These are phyloP conservation scores for Caenorhabditis remanei DNA, from an alignment of 1,140 invertebrate species.

Conservation along the genomic window DNA sequence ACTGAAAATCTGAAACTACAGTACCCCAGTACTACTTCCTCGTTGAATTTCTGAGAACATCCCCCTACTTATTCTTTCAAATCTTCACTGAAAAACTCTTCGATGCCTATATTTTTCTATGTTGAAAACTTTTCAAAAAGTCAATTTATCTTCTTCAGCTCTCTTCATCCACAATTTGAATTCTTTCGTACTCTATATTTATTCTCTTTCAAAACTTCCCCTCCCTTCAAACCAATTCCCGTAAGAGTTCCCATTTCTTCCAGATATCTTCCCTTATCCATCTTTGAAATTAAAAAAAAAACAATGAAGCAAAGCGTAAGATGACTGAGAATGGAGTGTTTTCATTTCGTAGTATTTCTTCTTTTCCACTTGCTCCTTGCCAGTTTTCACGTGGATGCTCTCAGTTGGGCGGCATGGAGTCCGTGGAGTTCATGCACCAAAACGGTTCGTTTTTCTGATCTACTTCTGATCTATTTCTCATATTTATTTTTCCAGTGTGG, in stretches of 20 bases:
- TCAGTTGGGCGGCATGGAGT: constrained; percentile 72
- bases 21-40: too few species aligned
- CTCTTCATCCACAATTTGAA: not conserved
- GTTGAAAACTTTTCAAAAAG: not conserved
- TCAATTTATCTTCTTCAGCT: not conserved
- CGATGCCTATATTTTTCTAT: not conserved
- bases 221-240: too few species aligned
- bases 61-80: too few species aligned
- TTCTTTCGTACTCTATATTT: not conserved
- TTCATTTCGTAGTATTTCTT: constrained; percentile 20
- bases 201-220: not conserved
- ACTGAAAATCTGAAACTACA: too few species aligned
- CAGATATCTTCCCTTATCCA: not conserved
- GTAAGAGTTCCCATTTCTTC: not conserved
- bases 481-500: constrained; percentile 69
- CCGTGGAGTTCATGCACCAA: constrained; percentile 70
- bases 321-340: constrained; percentile 28
- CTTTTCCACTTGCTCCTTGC: constrained; percentile 8
- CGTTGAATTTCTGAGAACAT: too few species aligned
- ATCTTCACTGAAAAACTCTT: not conserved
- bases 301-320: constrained; percentile 37
- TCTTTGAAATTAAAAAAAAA: not conserved
- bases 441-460: constrained; percentile 58
- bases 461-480: not conserved
- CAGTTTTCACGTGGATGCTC: constrained; percentile 38